phyloP scores from a whole-genome alignment of 2,113 vertebrate genomes.

The Pyxicephalus adspersus region DNA sequence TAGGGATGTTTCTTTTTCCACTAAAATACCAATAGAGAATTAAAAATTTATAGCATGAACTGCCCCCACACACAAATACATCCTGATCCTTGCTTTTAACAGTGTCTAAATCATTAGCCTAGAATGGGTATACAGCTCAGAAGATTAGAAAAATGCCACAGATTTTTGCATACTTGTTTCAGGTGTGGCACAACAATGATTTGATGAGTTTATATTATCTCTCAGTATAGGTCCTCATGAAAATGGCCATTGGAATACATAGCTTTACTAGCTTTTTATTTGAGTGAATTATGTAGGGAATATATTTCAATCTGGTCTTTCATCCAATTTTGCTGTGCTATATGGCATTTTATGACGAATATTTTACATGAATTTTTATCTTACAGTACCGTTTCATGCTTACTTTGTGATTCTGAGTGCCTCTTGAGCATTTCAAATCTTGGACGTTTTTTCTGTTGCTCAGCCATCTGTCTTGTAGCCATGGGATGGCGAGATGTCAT shows the following conservation, averaged over 20 bases:
- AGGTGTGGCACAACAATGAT: too few relatives aligned
- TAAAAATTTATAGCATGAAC: too few relatives aligned
- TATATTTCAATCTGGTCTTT: slow-evolving; percentile 33
- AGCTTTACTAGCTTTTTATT: slow-evolving; percentile 12
- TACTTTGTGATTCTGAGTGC: slow-evolving; percentile 6
- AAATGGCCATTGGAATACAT: neutral
- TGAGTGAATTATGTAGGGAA: slow-evolving; percentile 12
- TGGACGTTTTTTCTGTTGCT: slow-evolving; percentile 4
- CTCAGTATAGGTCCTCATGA: too few relatives aligned
- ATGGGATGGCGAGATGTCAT: slow-evolving; percentile 11
- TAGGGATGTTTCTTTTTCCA: too few relatives aligned
- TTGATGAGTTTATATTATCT: too few relatives aligned
- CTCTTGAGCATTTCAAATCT: slow-evolving; percentile 17
- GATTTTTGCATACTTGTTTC: too few relatives aligned
- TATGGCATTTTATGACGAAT: slow-evolving; percentile 20
- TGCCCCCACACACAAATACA: too few relatives aligned
- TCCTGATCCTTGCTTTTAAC: too few relatives aligned
- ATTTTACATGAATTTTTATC: slow-evolving; percentile 35
- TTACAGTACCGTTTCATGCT: neutral
- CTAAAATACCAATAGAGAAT: too few relatives aligned
- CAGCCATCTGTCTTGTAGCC: slow-evolving; percentile 20
- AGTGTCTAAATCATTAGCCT: too few relatives aligned
- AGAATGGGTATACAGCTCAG: too few relatives aligned
- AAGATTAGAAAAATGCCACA: too few relatives aligned
- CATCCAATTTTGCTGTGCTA: slow-evolving; percentile 29